These are phyloP conservation scores for Protobothrops flavoviridis DNA, from an alignment of 2,113 vertebrate species.

Conservation along the genomic window DNA sequence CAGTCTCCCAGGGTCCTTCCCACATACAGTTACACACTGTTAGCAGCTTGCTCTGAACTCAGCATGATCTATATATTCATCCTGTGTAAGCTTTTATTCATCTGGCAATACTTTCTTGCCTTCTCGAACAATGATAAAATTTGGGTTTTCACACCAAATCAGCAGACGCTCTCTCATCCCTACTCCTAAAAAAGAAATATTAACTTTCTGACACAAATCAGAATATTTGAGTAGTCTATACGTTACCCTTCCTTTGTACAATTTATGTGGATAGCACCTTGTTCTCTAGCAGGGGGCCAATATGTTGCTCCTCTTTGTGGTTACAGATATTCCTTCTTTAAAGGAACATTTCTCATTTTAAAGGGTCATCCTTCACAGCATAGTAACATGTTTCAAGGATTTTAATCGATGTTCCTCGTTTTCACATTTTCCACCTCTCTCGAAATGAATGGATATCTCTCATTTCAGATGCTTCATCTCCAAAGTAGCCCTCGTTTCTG, in stretches of 20 bases:
- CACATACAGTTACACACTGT: not conserved
- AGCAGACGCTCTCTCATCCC: not conserved
- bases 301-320: not conserved
- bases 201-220: not conserved
- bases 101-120: not conserved
- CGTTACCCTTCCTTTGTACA: not conserved
- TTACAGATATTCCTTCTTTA: conserved; percentile 20
- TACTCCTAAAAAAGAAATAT: not conserved
- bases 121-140: not conserved
- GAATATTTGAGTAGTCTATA: not conserved
- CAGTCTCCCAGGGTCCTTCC: not conserved
- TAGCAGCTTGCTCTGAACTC: not conserved
- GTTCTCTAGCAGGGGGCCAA: not conserved
- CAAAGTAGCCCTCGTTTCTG: not conserved
- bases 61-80: not conserved
- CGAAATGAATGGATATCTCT: not conserved
- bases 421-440: not conserved
- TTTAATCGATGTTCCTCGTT: conserved; percentile 8
- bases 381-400: not conserved
- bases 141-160: not conserved
- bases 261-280: not conserved
- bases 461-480: not conserved
- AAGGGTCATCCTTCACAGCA: conserved; percentile 17
- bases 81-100: not conserved
- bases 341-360: conserved; percentile 23